A percentile compares a stretch with the other conserved stretches of the same genome.
Conservation (phyloP, 2,797 vertebrate genomes). For the Enteromius trimaculatus region DNA sequence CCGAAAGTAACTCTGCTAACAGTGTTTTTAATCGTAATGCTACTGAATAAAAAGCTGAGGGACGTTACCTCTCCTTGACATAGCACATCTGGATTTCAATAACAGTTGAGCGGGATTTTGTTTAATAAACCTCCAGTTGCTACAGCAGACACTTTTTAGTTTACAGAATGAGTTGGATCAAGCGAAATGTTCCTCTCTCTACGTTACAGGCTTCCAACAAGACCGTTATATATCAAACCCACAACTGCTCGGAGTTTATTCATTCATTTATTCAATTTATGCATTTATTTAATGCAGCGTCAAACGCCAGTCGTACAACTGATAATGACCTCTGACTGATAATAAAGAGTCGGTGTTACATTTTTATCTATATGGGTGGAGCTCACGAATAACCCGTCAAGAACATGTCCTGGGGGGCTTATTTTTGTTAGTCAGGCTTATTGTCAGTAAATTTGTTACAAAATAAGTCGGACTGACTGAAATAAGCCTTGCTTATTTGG, state of each 20-base stretch:
- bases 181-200: background rate
- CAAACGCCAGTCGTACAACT: too few species aligned
- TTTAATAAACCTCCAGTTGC: slow-evolving; percentile 38
- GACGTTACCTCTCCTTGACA: background rate
- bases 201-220: background rate
- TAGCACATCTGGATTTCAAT: slow-evolving; percentile 29
- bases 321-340: background rate
- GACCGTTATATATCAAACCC: slow-evolving; percentile 7
- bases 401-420: background rate
- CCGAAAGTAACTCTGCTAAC: background rate
- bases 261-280: too few species aligned
- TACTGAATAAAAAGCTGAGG: background rate
- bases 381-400: background rate
- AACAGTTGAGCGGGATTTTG: slow-evolving; percentile 18
- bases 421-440: too few species aligned
- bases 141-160: slow-evolving; percentile 14
- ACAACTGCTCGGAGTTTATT: background rate
- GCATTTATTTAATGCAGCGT: too few species aligned
- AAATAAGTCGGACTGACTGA: too few species aligned
- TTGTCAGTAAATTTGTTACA: too few species aligned
- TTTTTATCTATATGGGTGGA: background rate
- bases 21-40: background rate
- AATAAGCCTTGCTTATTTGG: too few species aligned
- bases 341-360: background rate
- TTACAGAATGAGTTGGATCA: slow-evolving; percentile 15